phyloP scores from a whole-genome alignment of 2,888 invertebrate species.

The Chrysotoxum bicinctum region DNA sequence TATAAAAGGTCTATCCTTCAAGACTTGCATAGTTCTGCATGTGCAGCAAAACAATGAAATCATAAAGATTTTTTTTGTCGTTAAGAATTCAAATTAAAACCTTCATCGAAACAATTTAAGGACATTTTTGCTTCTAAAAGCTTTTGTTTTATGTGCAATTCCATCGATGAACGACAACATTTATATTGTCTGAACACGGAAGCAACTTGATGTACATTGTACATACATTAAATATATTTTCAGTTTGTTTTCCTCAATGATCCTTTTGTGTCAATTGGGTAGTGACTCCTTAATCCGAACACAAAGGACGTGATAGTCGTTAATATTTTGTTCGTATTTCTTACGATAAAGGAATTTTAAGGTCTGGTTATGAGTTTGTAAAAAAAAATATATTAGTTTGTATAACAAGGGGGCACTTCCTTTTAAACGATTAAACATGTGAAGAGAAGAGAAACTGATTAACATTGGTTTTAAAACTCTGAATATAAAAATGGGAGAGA shows the following conservation, averaged over 20 bases:
- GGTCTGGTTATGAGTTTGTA: not conserved
- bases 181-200: slow-evolving; percentile 5
- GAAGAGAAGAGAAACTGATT: no score
- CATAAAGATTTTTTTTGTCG: not conserved
- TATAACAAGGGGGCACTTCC: no score
- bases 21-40: not conserved
- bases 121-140: slow-evolving; percentile 6
- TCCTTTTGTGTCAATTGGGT: slow-evolving; percentile 52
- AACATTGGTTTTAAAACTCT: no score
- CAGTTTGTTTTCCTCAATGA: slow-evolving; percentile 7
- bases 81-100: slow-evolving; percentile 18
- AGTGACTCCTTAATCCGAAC: slow-evolving; percentile 41
- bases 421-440: no score
- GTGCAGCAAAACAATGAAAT: not conserved
- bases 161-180: not conserved
- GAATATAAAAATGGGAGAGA: no score
- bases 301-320: slow-evolving; percentile 5
- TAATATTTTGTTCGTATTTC: not conserved
- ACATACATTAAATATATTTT: not conserved
- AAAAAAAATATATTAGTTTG: not conserved
- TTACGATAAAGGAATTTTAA: not conserved
- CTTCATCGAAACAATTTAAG: slow-evolving; percentile 15
- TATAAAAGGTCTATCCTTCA: not conserved
- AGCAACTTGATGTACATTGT: slow-evolving; percentile 12
- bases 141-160: slow-evolving; percentile 2